phyloP scores from a whole-genome alignment of 2,797 vertebrate genomes.

The Carduelis carduelis region DNA sequence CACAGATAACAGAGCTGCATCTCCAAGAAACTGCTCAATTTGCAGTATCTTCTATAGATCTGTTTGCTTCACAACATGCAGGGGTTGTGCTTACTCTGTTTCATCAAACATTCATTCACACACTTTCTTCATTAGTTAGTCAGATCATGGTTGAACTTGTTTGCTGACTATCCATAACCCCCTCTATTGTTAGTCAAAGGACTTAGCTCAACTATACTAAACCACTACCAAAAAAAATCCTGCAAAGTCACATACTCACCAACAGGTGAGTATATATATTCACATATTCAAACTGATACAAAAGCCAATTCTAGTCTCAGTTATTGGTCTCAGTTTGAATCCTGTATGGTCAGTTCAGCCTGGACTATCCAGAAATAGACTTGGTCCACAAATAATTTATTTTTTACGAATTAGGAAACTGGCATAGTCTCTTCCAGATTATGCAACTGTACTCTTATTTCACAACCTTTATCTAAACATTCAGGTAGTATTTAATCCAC shows the following conservation, averaged over 20 bases:
- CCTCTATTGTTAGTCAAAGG: neutral
- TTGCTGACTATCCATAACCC: neutral
- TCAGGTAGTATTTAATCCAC: neutral
- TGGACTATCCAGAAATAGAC: neutral
- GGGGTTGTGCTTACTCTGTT: neutral
- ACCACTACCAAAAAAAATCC: neutral
- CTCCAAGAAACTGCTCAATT: neutral
- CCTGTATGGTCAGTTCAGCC: neutral
- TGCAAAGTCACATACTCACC: neutral
- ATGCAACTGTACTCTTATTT: neutral
- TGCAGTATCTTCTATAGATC: neutral
- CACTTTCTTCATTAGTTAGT: neutral
- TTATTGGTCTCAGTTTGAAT: neutral
- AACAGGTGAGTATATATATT: neutral
- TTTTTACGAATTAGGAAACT: neutral
- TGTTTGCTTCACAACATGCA: neutral
- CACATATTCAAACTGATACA: neutral
- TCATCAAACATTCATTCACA: neutral
- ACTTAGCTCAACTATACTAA: neutral
- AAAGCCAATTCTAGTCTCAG: neutral
- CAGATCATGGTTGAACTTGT: neutral
- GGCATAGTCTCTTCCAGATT: neutral
- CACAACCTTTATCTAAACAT: neutral
- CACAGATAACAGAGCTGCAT: neutral
- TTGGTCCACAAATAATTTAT: neutral